A percentile compares a stretch with the other conserved stretches of the same genome.
Evolutionary conservation across 2,888 invertebrate genomes (phyloP).

Genomic region (Drosophila anceps): DNA sequence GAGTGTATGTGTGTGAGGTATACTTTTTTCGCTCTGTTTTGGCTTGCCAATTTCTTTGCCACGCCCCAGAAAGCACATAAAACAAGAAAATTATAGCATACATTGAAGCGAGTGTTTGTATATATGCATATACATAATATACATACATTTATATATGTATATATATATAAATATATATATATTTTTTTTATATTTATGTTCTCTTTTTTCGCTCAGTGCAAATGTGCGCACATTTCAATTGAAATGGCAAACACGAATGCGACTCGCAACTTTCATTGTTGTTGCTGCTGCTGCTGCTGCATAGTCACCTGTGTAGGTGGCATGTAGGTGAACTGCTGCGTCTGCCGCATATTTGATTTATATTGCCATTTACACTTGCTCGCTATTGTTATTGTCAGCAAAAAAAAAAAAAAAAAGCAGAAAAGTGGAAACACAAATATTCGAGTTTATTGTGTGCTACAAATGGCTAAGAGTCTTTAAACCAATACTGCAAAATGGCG

Average conservation of each 20-base stretch:
- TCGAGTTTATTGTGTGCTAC: conserved; percentile 44
- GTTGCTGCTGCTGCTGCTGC: conserved; percentile 28
- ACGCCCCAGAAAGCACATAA: conserved; percentile 70
- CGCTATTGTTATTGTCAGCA: conserved; percentile 60
- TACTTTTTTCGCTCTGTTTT: conserved; percentile 12
- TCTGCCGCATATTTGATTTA: conserved; percentile 75
- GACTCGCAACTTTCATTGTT: conserved; percentile 44
- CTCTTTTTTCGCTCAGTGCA: conserved; percentile 42
- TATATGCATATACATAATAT: conserved; percentile 4
- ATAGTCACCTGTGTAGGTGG: conserved; percentile 43
- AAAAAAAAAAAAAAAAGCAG: conserved; percentile 11
- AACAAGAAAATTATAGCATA: conserved; percentile 68
- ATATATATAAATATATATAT: conserved; percentile 1
- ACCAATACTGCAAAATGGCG: conserved; percentile 8
- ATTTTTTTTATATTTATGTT: conserved; percentile 27
- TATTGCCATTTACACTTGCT: conserved; percentile 71
- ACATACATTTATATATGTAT: neutral
- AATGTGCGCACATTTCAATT: conserved; percentile 79
- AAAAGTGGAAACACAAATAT: conserved; percentile 26
- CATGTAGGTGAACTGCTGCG: conserved; percentile 55
- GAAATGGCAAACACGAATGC: conserved; percentile 77
- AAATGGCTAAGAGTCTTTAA: conserved; percentile 23
- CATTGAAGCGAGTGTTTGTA: conserved; percentile 49
- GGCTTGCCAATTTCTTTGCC: conserved; percentile 61
- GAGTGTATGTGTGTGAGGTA: conserved; percentile 17